Conservation (phyloP, 2,888 invertebrate genomes). For the Xylocampa areola region DNA sequence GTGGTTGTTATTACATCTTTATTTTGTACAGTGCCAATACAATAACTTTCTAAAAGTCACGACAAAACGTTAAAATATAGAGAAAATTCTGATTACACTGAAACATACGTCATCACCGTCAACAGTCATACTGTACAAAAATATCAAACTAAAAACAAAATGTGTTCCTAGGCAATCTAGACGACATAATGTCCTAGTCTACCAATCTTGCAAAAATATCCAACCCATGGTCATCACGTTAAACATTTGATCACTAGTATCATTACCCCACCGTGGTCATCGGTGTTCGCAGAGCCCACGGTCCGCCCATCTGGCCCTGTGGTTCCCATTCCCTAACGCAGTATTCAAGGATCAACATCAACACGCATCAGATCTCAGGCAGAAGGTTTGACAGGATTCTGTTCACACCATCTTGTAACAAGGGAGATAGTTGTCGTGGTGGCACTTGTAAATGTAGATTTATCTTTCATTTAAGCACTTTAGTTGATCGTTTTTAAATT, state of each 20-base stretch:
- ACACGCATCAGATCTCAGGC: slow-evolving; percentile 85
- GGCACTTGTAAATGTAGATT: slow-evolving; percentile 60
- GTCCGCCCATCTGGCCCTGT: slow-evolving; percentile 89
- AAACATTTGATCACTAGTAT: slow-evolving; percentile 28
- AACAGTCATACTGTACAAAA: not conserved
- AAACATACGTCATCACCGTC: not conserved
- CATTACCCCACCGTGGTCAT: slow-evolving; percentile 37
- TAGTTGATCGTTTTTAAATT: slow-evolving; percentile 52
- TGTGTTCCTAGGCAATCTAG: not conserved
- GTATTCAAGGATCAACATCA: slow-evolving; percentile 88
- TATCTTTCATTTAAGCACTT: slow-evolving; percentile 55
- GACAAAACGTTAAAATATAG: not conserved
- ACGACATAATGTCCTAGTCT: not conserved
- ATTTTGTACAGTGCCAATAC: slow-evolving; percentile 62
- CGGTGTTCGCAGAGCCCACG: slow-evolving; percentile 88
- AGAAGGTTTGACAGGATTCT: slow-evolving; percentile 81
- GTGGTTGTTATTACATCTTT: slow-evolving; percentile 61
- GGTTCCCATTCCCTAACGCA: slow-evolving; percentile 91
- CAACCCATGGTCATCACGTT: slow-evolving; percentile 7
- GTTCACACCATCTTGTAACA: slow-evolving; percentile 56
- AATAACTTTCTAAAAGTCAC: slow-evolving; percentile 36
- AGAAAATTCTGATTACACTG: not conserved
- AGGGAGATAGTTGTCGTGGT: slow-evolving; percentile 67
- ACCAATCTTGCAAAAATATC: not conserved
- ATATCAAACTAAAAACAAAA: not conserved